phyloP scores from a whole-genome alignment of 2,797 vertebrate genomes.

The Eulemur coronatus region DNA sequence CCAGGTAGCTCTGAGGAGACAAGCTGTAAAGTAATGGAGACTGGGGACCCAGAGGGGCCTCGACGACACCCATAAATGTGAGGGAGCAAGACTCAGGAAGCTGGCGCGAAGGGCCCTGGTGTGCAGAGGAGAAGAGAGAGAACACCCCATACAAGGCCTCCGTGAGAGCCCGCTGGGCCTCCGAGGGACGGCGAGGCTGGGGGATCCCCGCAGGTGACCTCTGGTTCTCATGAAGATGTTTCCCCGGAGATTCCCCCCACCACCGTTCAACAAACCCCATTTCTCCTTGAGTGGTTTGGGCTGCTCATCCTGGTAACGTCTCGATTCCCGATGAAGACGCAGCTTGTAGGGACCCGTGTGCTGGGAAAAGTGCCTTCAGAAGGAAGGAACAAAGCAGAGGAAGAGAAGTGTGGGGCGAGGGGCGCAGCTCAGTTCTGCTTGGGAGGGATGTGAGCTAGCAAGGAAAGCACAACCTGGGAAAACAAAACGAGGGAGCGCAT shows the following conservation, averaged over 20 bases:
- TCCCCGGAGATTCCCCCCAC: accelerated
- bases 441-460: accelerated
- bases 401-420: accelerated
- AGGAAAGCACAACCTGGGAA: neutral
- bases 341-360: accelerated
- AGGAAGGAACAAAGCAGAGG: neutral
- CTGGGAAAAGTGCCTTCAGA: no score
- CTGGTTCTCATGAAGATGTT: neutral
- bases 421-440: accelerated
- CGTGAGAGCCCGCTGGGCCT: neutral
- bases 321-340: neutral
- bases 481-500: accelerated
- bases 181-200: neutral
- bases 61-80: neutral
- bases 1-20: neutral
- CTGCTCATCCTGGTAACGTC: neutral
- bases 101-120: neutral
- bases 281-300: neutral
- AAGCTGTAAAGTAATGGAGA: neutral
- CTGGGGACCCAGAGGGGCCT: neutral
- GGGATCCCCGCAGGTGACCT: neutral
- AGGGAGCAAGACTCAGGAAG: neutral
- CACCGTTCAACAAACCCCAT: neutral
- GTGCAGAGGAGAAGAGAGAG: no score
- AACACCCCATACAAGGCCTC: neutral